These are phyloP conservation scores for Schizaphis graminum DNA, from an alignment of 2,888 invertebrate genomes.

Conservation along the genomic window DNA sequence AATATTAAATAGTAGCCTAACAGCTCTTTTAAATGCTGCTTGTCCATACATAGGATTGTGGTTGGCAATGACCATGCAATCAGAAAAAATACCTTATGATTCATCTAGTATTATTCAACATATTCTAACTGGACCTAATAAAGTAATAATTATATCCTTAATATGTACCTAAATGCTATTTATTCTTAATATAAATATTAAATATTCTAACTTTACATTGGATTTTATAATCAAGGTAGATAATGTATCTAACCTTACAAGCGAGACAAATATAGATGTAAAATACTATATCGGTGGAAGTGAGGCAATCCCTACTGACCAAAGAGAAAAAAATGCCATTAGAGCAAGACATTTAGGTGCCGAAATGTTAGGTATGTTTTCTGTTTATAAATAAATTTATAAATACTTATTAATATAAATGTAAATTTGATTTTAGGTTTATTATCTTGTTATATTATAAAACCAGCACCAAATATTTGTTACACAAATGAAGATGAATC, in stretches of 20 bases:
- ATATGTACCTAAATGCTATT: not conserved
- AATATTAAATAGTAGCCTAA: conserved; percentile 79
- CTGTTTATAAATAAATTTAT: conserved; percentile 32
- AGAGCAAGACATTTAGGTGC: conserved; percentile 85
- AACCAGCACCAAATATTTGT: conserved; percentile 84
- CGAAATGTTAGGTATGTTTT: conserved; percentile 76
- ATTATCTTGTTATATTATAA: conserved; percentile 85
- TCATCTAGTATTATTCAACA: conserved; percentile 68
- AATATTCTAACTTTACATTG: not conserved
- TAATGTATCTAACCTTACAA: conserved; percentile 20
- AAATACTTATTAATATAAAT: conserved; percentile 57
- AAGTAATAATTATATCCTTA: conserved; percentile 43
- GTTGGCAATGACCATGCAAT: conserved; percentile 95
- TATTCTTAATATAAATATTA: not conserved
- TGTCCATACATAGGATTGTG: conserved; percentile 90
- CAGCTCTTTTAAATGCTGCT: conserved; percentile 83
- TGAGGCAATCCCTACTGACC: conserved; percentile 79
- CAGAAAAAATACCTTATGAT: conserved; percentile 86
- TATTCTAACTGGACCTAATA: conserved; percentile 44
- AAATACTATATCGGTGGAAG: conserved; percentile 84
- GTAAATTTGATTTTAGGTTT: conserved; percentile 73
- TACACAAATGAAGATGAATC: conserved; percentile 78
- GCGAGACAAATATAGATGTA: conserved; percentile 70
- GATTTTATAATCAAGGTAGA: conserved; percentile 17
- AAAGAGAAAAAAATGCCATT: conserved; percentile 81